Base-by-base conservation (phyloP, 1,140 invertebrate genomes). In the Hyles euphorbiae region DNA sequence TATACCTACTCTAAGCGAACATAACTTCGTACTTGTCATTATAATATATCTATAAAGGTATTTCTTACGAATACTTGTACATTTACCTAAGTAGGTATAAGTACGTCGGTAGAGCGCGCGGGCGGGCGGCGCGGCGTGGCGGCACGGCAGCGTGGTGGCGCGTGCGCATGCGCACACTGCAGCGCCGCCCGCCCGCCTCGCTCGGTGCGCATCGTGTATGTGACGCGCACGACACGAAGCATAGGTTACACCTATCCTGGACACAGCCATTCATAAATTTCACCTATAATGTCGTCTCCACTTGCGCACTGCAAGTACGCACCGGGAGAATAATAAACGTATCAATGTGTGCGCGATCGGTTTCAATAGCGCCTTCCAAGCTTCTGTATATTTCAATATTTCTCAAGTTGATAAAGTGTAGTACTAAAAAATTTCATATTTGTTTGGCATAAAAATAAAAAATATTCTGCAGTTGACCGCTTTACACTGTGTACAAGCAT, bases 1-100 rank as follows among this genome's bases (percentile, higher is more conserved):
- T 83, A 83, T 78, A 81, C 78, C 83, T 87, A 87, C 81, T 84
- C 85, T 88, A 88, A 88, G 83, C 82, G 75, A 86, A 88, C 79
- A 74, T 82, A 81, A 81, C 76, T 74, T 72, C 66, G 72, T 81
- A 82, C 69, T 83, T 68, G 58, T 79, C 63, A 76, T 81, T 82
- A 82, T 68, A 87, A 82, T 86, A 83, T 78, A 71, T 85, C 81
- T 88, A 87, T 81, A 87, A 85, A 81, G 66, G 83, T 85, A 85
- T 66, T 72, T 72, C 64, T 70, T 81, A 73, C 75, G 76, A 74
- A 71, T 82, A 84, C 69, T 83, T 77, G 78, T 79, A 76, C 46
- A 48, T 74, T 63, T 70, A 74, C 68, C 54, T 56, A 54, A 55
- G 70, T 81, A 75, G 64, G 73, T 81, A 72, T 74, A 61, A 34